A percentile compares a stretch with the other conserved stretches of the same genome.
Evolutionary conservation across 2,113 vertebrate genomes (phyloP).

Genomic region (Pardalotus punctatus): DNA sequence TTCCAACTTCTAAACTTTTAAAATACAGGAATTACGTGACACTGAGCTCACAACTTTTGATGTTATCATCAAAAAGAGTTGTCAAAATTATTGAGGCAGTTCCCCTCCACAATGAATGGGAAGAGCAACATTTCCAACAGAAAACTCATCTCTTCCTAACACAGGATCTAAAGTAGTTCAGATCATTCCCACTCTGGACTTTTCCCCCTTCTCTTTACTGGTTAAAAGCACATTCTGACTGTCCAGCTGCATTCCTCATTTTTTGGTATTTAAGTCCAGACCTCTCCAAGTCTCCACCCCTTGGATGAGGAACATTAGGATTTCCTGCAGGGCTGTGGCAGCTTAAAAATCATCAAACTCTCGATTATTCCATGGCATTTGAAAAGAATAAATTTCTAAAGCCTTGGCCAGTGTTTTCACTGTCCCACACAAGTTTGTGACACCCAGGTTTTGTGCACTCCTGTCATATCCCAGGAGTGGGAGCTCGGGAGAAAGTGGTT

Average conservation of each 20-base stretch:
- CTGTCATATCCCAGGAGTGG: background rate
- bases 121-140: background rate
- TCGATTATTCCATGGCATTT: background rate
- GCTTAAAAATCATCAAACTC: background rate
- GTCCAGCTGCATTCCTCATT: background rate
- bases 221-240: background rate
- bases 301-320: background rate
- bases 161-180: background rate
- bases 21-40: background rate
- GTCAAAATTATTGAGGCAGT: rapidly evolving
- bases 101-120: background rate
- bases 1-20: background rate
- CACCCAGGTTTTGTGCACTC: background rate
- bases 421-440: background rate
- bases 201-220: background rate
- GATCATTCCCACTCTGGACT: background rate
- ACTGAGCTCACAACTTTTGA: background rate
- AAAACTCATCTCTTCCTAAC: background rate
- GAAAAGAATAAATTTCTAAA: background rate
- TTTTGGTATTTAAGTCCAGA: background rate
- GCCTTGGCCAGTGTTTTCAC: background rate
- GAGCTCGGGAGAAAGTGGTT: background rate
- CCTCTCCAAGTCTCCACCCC: background rate
- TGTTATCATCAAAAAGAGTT: background rate
- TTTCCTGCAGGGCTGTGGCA: background rate